Percentiles rank a stretch among this genome's conserved stretches.
phyloP scores from a whole-genome alignment of 2,888 invertebrate genomes.

The Blera fallax region DNA sequence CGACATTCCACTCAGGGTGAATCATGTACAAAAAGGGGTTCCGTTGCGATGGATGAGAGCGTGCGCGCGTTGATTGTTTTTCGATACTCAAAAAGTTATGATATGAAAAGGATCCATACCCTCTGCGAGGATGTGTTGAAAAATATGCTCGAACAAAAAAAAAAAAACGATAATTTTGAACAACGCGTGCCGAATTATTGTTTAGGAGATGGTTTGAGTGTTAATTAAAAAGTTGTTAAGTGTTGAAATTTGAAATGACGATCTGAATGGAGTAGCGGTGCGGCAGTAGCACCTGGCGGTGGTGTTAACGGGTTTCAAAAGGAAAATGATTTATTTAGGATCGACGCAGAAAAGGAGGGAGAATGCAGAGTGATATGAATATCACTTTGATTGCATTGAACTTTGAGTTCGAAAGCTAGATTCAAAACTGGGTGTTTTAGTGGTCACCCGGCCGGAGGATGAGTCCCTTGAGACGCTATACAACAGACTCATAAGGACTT shows the following conservation, averaged over 20 bases:
- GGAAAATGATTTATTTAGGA: background rate
- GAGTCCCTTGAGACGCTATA: too few species aligned
- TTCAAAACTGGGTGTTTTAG: too few species aligned
- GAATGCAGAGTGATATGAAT: too few species aligned
- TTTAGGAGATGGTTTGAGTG: constrained; percentile 49
- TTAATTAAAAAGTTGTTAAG: constrained; percentile 68
- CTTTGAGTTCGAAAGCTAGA: too few species aligned
- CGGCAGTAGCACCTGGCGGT: constrained; percentile 6
- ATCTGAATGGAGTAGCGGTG: background rate
- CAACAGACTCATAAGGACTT: too few species aligned
- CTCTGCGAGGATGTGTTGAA: constrained; percentile 35
- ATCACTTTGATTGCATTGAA: too few species aligned
- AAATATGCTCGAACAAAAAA: background rate
- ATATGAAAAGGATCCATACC: constrained; percentile 33
- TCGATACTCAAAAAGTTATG: constrained; percentile 47
- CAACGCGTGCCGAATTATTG: constrained; percentile 76
- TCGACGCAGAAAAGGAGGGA: background rate
- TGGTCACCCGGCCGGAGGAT: too few species aligned
- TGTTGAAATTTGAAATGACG: constrained; percentile 47
- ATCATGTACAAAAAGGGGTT: constrained; percentile 14
- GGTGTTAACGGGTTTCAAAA: background rate
- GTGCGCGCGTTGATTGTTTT: constrained; percentile 61
- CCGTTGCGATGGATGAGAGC: background rate
- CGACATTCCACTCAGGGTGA: constrained; percentile 47
- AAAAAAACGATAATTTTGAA: constrained; percentile 4